Conservation (phyloP, 2,888 invertebrate species). For the Amiota communis region DNA sequence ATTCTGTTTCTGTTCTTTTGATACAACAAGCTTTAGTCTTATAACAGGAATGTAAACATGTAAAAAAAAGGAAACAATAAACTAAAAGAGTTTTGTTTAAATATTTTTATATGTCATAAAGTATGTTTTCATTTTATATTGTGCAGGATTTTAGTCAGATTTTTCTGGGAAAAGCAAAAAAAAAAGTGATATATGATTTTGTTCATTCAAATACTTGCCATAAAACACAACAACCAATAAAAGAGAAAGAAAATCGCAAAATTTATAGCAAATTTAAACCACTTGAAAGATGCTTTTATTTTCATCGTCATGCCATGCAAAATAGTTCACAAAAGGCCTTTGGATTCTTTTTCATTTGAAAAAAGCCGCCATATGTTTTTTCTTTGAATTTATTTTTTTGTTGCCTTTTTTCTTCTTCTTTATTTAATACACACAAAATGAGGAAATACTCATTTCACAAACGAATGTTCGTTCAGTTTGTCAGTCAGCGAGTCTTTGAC, state of each 20-base stretch:
- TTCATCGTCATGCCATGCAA: conserved; percentile 14
- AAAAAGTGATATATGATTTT: no score
- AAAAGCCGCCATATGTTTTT: conserved; percentile 15
- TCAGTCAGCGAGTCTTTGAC: background rate
- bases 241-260: background rate
- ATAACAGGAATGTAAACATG: no score
- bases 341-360: conserved; percentile 5
- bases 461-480: background rate
- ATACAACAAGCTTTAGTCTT: no score
- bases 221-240: background rate
- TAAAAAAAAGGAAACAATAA: background rate
- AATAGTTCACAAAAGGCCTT: conserved; percentile 14
- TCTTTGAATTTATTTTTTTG: conserved; percentile 5
- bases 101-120: background rate
- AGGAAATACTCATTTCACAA: no score
- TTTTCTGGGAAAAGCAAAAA: no score
- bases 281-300: conserved; percentile 1
- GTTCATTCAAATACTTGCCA: conserved; percentile 2
- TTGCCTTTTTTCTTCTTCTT: background rate
- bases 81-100: background rate
- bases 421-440: no score
- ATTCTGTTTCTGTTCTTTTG: no score
- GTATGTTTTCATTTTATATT: no score
- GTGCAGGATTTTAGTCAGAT: no score
- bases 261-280: background rate